These are phyloP conservation scores for Hoplodrina blanda DNA, from an alignment of 2,888 invertebrate genomes.

Conservation along the genomic window DNA sequence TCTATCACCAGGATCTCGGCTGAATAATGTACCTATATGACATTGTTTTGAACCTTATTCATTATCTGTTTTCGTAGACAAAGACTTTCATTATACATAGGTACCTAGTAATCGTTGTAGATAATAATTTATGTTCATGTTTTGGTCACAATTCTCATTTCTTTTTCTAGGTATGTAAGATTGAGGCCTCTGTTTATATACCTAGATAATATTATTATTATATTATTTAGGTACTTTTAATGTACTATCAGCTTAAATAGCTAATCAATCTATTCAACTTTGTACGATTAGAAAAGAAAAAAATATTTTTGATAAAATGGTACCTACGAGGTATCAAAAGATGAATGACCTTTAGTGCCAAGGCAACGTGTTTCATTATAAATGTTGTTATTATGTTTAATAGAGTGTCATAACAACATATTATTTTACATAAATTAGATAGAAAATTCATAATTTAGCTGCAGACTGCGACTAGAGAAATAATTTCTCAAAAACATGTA, in stretches of 20 bases:
- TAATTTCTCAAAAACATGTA: background rate
- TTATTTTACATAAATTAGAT: constrained; percentile 33
- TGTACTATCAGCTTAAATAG: constrained; percentile 3
- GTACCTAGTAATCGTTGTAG: background rate
- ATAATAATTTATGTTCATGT: constrained; percentile 4
- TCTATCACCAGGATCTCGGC: constrained; percentile 2
- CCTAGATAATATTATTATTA: background rate
- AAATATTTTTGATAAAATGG: constrained; percentile 14
- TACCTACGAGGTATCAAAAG: constrained; percentile 17
- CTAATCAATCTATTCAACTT: constrained; percentile 10
- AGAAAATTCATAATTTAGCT: constrained; percentile 13
- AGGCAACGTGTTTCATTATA: constrained; percentile 22
- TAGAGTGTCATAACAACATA: constrained; percentile 32
- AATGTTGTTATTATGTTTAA: constrained; percentile 33
- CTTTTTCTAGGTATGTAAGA: background rate
- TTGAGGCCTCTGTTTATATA: too few species aligned
- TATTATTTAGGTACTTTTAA: background rate
- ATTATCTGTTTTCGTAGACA: constrained; percentile 15
- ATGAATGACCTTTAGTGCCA: constrained; percentile 44
- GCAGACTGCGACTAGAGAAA: background rate
- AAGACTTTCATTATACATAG: constrained; percentile 22
- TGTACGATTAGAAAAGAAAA: constrained; percentile 31
- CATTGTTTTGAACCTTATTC: constrained; percentile 17
- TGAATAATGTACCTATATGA: constrained; percentile 8
- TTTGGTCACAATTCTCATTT: constrained; percentile 1